Conservation (phyloP, 2,888 invertebrate genomes). For the Mythimna lalbum region DNA sequence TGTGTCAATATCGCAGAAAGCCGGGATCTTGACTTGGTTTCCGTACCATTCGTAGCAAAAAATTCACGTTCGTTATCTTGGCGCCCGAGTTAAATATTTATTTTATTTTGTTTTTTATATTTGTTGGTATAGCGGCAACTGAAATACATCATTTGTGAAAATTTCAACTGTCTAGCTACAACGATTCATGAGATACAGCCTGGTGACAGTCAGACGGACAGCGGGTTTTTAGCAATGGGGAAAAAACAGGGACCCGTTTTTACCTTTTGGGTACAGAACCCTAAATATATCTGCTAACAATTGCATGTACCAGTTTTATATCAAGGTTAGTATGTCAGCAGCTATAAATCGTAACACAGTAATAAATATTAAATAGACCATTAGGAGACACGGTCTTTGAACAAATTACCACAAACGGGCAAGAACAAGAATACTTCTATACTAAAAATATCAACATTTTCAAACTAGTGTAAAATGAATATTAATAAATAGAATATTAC, state of each 20-base stretch:
- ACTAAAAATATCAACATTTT: constrained; percentile 55
- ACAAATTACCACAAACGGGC: constrained; percentile 53
- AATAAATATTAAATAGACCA: constrained; percentile 59
- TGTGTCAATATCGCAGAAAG: neutral
- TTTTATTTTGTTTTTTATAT: no score
- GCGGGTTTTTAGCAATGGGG: no score
- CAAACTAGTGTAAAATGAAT: constrained; percentile 46
- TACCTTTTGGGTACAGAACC: no score
- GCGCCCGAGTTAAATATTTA: no score
- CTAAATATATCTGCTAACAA: neutral
- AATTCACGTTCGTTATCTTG: no score
- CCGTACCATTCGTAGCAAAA: no score
- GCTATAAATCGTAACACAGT: constrained; percentile 42
- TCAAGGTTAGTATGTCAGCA: constrained; percentile 46
- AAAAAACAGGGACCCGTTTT: no score
- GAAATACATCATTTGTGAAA: no score
- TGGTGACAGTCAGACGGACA: no score
- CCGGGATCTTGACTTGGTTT: neutral
- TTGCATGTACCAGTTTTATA: constrained; percentile 4
- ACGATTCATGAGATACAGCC: no score
- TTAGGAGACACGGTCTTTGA: constrained; percentile 52
- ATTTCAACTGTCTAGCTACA: no score
- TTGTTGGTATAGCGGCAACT: no score
- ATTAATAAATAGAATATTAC: constrained; percentile 47
- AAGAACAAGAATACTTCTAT: constrained; percentile 44